Evolutionary conservation across 2,797 vertebrate genomes (phyloP), one percentile per base, ranked within the genome.

Genomic region (Leptatherina wallacei): DNA sequence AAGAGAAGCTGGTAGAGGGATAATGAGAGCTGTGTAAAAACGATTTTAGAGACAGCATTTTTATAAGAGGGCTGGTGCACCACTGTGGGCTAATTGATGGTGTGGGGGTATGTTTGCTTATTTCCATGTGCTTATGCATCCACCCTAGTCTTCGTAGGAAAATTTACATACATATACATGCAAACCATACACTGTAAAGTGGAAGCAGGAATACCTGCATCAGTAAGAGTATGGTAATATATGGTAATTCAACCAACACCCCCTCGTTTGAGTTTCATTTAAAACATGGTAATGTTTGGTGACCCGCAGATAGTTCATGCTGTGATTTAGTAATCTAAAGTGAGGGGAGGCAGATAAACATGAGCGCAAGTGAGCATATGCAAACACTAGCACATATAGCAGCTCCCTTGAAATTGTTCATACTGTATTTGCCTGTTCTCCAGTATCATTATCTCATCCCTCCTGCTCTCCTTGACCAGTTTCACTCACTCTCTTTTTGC

Each of bases 261-360:
- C 36, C 38, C 51, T 77, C 60, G 73, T 61, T 77, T 78, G 58
- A 72, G 64, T 73, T 83, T 72, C 51, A 83, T 90, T 89, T 82
- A 87, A 81, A 87, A 51, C 66, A 65, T 57, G 61, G 27, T 63
- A 59, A 83, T 83, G 70, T 76, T 70, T 74, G 70, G 36, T 78
- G 84, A 84, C 87, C 87, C 60, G 79, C 77, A 71, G 75, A 78
- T 77, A 74, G 83, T 70, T 71, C 81, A 35, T 29, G 76, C 82
- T 81, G 77, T 54, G 81, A 80, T 84, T 84, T 71, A 8, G 73
- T 78, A 44, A 78, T 82, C 44, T 76, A 51, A 75, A 80, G 49
- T n/a, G 42, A 78, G 51, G 51, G 54, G 68, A 52, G 36, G 44
- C 54, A 68, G 55, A 81, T 79, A 69, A 83, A 77, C 62, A 73